Evolutionary conservation across 1,140 invertebrate genomes (phyloP), one percentile per base, ranked within the genome.

Genomic region (Hycleus cichorii): DNA sequence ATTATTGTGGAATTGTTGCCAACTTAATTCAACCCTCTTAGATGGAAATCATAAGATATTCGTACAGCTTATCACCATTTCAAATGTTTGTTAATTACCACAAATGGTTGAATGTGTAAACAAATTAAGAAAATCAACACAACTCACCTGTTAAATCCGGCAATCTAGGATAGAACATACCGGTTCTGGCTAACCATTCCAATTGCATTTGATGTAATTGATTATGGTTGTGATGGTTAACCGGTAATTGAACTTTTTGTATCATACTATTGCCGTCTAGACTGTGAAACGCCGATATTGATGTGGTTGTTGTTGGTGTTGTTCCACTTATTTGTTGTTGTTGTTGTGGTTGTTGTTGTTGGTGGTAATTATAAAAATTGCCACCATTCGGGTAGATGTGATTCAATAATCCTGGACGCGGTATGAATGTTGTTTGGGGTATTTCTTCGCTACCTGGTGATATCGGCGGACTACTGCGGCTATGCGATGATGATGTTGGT

Each of bases 91-190:
- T 44, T 6, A 5, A 5, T 9, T 5, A 9, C 43, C 18, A 12
- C 43, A 44, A 24, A 5, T 44, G n/a, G 43, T 24, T 44, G 4
- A 44, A 44, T 12, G 43, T 7, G n/a, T 10, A 12, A 44, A 44
- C 32, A 32, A 32, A 32, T n/a, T 11, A 50, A 50, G 10, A 52
- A 8, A 43, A 52, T 32, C 32, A 54, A 54, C 18, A 11, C 25
- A 54, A 60, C 68, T 64, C 53, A 72, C 72, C 65, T 79, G 89
- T 78, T 54, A 84, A 66, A 59, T 84, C 85, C 4, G 88, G 89
- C 64, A 92, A 78, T 67, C 89, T 78, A 48, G 88, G 89, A 69
- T 91, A 91, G 47, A 91, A 81, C 88, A 92, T 91, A 8, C 88
- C 88, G 9, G 88, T 88, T 61, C 88, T 82, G 1, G 89, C 89